Conservation (phyloP, 2,797 vertebrate species). For the Syndactyla subalaris region DNA sequence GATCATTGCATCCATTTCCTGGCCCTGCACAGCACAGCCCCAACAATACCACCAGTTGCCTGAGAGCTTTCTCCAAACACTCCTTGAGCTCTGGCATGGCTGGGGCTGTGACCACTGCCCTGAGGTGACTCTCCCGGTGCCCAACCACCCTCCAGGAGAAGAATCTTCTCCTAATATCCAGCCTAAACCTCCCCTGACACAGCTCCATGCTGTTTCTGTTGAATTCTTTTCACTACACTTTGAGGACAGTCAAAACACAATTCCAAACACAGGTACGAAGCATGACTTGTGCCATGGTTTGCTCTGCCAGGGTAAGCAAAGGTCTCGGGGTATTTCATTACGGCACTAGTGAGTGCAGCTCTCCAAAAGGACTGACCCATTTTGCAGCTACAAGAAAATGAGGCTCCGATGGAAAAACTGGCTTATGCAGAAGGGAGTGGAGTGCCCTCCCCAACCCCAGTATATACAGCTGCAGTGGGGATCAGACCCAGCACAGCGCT, state of each 20-base stretch:
- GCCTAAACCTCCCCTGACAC: background rate
- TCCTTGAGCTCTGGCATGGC: background rate
- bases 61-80: background rate
- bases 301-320: background rate
- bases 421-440: background rate
- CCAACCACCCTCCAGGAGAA: background rate
- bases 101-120: background rate
- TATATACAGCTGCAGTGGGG: accelerated
- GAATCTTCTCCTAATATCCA: background rate
- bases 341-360: accelerated
- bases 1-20: background rate
- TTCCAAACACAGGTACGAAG: background rate
- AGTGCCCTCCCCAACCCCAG: background rate
- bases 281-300: background rate
- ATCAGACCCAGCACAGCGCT: background rate
- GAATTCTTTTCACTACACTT: background rate
- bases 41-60: background rate
- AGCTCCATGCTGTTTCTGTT: background rate
- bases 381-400: background rate
- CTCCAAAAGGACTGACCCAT: background rate
- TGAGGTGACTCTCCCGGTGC: background rate
- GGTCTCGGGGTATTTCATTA: background rate
- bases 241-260: background rate
- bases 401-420: background rate
- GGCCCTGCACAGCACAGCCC: background rate